phyloP scores from a whole-genome alignment of 2,888 invertebrate genomes.

The Drosophila paramelanica region DNA sequence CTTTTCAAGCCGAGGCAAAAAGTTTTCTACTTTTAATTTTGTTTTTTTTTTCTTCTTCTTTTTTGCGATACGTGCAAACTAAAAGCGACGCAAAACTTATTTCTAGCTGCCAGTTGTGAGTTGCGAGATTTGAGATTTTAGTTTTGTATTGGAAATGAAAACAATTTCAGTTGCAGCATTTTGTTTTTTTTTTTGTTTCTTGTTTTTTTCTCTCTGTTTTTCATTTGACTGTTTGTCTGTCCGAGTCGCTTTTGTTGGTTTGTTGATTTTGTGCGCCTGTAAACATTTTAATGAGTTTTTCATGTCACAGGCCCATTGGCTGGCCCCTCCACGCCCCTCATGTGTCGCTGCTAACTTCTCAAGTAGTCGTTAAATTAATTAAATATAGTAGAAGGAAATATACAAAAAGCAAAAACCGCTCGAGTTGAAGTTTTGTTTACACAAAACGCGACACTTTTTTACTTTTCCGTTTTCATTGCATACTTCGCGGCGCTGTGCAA shows the following conservation, averaged over 20 bases:
- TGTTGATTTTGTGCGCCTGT: slow-evolving; percentile 75
- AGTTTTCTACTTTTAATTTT: slow-evolving; percentile 14
- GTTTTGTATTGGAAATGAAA: slow-evolving; percentile 70
- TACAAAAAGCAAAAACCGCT: slow-evolving; percentile 39
- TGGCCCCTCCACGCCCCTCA: slow-evolving; percentile 12
- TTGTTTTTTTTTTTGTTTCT: slow-evolving; percentile 36
- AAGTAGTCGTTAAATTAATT: slow-evolving; percentile 83
- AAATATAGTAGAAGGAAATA: slow-evolving; percentile 73
- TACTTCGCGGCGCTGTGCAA: slow-evolving; percentile 38
- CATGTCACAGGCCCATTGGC: slow-evolving; percentile 68
- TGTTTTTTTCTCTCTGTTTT: slow-evolving; percentile 17
- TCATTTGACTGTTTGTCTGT: slow-evolving; percentile 43
- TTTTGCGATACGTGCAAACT: slow-evolving; percentile 2
- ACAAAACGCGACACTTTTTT: slow-evolving; percentile 40
- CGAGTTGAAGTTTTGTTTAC: slow-evolving; percentile 61
- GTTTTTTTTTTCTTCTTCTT: no score
- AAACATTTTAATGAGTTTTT: slow-evolving; percentile 83
- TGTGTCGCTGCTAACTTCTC: slow-evolving; percentile 75
- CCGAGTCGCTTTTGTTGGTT: slow-evolving; percentile 58
- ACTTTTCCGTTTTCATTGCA: slow-evolving; percentile 22
- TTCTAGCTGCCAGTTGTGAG: slow-evolving; percentile 21
- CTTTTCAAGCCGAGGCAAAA: slow-evolving; percentile 32
- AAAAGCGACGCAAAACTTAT: slow-evolving; percentile 31
- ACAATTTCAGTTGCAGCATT: slow-evolving; percentile 65
- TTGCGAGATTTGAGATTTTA: slow-evolving; percentile 37